phyloP scores from a whole-genome alignment of 92 coral and sea anemone genomes.

The Chrysogorgia sp. region DNA sequence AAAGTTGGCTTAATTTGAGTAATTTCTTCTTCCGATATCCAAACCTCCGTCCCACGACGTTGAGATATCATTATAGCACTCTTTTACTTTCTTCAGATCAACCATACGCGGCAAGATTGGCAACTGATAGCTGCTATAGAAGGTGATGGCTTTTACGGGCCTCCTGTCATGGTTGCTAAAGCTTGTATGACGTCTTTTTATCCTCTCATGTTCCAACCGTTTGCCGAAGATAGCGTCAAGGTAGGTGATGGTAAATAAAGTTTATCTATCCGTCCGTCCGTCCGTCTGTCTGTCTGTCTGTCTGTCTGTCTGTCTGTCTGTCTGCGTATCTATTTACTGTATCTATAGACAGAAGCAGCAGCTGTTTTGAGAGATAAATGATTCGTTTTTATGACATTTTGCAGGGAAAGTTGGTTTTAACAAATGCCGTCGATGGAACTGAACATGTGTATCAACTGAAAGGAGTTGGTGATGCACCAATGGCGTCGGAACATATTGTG shows the following conservation, averaged over 20 bases:
- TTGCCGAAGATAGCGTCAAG: conserved; percentile 75
- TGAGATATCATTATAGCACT: not conserved
- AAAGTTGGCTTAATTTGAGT: too few species aligned
- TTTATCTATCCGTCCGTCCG: too few species aligned
- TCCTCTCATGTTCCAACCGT: conserved; percentile 96
- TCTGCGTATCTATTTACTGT: not conserved
- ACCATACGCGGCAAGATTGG: conserved; percentile 95
- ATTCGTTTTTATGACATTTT: conserved; percentile 6
- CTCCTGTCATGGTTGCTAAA: conserved; percentile 86
- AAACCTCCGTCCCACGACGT: too few species aligned
- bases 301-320: too few species aligned
- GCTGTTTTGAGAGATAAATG: not conserved
- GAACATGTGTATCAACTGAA: conserved; percentile 80
- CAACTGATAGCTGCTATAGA: conserved; percentile 80
- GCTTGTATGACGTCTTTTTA: conserved; percentile 83
- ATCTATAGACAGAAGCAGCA: not conserved
- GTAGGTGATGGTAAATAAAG: conserved; percentile 35
- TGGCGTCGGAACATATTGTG: conserved; percentile 78
- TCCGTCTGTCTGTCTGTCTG: too few species aligned
- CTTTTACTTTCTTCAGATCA: conserved; percentile 60
- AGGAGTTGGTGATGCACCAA: conserved; percentile 88
- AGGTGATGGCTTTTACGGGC: conserved; percentile 97
- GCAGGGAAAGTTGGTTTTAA: conserved; percentile 83
- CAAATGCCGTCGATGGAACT: conserved; percentile 79
- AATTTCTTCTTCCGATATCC: too few species aligned